A percentile compares a stretch with the other conserved stretches of the same genome.
phyloP scores from a whole-genome alignment of 2,888 invertebrate species.

The Apodemia zela region DNA sequence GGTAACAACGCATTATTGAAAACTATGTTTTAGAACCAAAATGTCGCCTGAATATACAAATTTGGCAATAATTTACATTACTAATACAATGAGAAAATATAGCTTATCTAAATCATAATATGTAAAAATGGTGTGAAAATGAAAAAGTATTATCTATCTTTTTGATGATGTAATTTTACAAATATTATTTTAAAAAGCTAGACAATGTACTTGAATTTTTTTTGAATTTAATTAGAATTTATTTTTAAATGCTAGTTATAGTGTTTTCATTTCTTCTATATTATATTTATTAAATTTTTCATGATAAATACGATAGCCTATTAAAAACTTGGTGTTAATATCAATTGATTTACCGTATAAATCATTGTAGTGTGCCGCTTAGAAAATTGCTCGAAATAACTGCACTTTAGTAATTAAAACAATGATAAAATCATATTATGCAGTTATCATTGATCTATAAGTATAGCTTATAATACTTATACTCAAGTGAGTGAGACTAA shows the following conservation, averaged over 20 bases:
- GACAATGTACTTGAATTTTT: not conserved
- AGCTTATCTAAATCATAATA: not conserved
- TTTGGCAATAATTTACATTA: not conserved
- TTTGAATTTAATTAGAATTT: not conserved
- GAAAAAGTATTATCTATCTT: not conserved
- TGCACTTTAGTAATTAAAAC: no score
- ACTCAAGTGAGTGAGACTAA: no score
- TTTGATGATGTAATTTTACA: not conserved
- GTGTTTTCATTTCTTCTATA: not conserved
- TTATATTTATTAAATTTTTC: not conserved
- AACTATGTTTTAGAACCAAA: not conserved
- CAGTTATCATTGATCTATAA: no score
- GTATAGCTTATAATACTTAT: no score
- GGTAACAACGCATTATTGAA: no score
- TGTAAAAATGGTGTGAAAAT: not conserved
- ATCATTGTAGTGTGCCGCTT: not conserved
- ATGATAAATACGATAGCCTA: not conserved
- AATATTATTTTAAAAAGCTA: not conserved
- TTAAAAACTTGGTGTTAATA: not conserved
- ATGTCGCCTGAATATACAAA: not conserved
- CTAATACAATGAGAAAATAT: not conserved
- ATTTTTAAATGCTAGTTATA: not conserved
- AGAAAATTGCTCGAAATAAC: not conserved
- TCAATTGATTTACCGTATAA: no score
- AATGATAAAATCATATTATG: not conserved